phyloP scores from a whole-genome alignment of 2,113 vertebrate genomes.

The Elephantulus edwardii region DNA sequence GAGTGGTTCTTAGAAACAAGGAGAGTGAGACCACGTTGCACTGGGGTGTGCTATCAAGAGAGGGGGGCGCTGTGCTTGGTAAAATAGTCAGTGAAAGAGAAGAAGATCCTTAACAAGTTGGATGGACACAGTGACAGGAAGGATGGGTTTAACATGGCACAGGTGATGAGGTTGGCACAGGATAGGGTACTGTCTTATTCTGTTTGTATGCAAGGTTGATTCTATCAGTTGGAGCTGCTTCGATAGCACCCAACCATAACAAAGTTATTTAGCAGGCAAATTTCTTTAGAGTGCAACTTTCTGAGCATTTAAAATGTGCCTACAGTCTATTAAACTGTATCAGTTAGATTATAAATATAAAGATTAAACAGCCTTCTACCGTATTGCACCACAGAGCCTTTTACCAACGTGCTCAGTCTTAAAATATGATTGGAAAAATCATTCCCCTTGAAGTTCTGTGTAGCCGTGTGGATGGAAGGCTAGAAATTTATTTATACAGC shows the following conservation, averaged over 20 bases:
- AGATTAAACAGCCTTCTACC: background rate
- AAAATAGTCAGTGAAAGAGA: too few species aligned
- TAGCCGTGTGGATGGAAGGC: background rate
- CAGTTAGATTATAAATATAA: background rate
- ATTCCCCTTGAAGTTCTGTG: background rate
- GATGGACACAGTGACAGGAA: too few species aligned
- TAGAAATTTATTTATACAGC: slow-evolving; percentile 26
- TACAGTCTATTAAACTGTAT: background rate
- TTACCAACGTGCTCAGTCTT: background rate
- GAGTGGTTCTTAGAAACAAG: too few species aligned
- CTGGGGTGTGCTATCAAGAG: too few species aligned
- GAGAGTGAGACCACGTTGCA: too few species aligned
- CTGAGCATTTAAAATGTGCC: slow-evolving; percentile 3
- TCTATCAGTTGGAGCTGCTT: too few species aligned
- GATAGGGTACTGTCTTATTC: too few species aligned
- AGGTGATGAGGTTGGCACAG: too few species aligned
- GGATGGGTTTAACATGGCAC: too few species aligned
- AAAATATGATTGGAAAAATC: background rate
- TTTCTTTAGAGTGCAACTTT: slow-evolving; percentile 17
- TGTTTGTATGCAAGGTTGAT: too few species aligned
- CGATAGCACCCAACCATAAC: background rate
- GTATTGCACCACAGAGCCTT: background rate
- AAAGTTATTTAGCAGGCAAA: background rate
- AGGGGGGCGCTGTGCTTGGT: too few species aligned
- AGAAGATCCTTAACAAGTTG: too few species aligned